Evolutionary conservation across 2,113 vertebrate genomes (phyloP).

Genomic region (Pangasianodon gigas): DNA sequence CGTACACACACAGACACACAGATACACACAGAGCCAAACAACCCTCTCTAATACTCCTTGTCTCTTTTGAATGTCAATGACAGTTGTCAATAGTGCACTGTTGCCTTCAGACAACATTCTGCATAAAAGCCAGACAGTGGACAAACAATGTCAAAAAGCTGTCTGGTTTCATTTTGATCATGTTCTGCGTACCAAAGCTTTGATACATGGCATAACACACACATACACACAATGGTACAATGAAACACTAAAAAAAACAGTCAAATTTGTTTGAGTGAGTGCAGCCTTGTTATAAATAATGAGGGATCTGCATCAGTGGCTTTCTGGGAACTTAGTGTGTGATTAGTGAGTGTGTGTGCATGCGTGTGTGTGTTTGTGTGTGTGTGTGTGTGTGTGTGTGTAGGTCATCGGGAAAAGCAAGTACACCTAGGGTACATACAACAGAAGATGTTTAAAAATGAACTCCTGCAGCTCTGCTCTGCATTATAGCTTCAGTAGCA

Average conservation of each 20-base stretch:
- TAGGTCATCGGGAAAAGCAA: background rate
- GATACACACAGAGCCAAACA: constrained; percentile 12
- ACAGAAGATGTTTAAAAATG: background rate
- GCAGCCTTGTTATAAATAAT: constrained; percentile 9
- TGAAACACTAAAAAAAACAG: background rate
- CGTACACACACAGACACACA: constrained; percentile 11
- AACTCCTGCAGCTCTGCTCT: background rate
- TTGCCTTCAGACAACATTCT: constrained; percentile 29
- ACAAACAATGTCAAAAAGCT: constrained; percentile 39
- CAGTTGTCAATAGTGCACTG: constrained; percentile 16
- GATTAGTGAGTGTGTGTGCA: background rate
- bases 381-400: background rate
- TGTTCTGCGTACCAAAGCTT: constrained; percentile 1
- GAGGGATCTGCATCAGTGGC: constrained; percentile 26
- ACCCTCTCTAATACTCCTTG: background rate
- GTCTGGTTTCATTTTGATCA: constrained; percentile 21
- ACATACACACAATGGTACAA: background rate
- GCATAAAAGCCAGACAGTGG: constrained; percentile 45
- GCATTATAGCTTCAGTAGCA: constrained; percentile 5
- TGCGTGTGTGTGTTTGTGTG: constrained; percentile 4
- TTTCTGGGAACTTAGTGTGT: background rate
- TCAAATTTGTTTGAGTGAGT: background rate
- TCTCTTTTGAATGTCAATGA: constrained; percentile 32
- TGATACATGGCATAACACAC: background rate
- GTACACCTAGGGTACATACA: background rate